Evolutionary conservation across 2,113 vertebrate genomes (phyloP).

Genomic region (Panthera uncia): DNA sequence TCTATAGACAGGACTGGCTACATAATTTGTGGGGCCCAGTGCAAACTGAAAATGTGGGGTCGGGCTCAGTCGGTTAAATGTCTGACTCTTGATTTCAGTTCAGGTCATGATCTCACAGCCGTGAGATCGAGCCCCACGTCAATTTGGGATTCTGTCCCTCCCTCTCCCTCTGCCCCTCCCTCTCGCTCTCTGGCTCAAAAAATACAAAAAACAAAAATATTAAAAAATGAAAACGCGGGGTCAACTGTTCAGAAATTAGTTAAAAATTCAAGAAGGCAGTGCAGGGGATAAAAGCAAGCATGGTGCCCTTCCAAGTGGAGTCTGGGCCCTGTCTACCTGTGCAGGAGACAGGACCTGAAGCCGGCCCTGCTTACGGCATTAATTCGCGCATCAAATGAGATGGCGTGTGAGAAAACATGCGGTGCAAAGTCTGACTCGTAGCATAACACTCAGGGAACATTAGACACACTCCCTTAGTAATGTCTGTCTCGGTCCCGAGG

Average conservation of each 20-base stretch:
- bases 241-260: neutral
- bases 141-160: no score
- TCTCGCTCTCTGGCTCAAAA: no score
- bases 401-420: rapidly evolving
- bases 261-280: neutral
- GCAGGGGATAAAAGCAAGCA: neutral
- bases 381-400: neutral
- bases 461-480: neutral
- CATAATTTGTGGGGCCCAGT: neutral
- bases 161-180: no score
- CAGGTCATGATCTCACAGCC: no score
- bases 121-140: no score
- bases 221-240: no score
- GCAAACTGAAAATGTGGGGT: neutral
- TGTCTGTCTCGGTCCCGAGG: neutral
- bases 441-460: no score
- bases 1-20: neutral
- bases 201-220: no score
- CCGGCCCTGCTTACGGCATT: neutral
- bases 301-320: neutral
- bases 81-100: no score
- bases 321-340: rapidly evolving
- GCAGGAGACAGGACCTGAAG: neutral
- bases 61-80: no score
- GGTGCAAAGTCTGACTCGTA: neutral